Conservation (phyloP, 2,888 invertebrate genomes). For the Eurytoma adleriae region DNA sequence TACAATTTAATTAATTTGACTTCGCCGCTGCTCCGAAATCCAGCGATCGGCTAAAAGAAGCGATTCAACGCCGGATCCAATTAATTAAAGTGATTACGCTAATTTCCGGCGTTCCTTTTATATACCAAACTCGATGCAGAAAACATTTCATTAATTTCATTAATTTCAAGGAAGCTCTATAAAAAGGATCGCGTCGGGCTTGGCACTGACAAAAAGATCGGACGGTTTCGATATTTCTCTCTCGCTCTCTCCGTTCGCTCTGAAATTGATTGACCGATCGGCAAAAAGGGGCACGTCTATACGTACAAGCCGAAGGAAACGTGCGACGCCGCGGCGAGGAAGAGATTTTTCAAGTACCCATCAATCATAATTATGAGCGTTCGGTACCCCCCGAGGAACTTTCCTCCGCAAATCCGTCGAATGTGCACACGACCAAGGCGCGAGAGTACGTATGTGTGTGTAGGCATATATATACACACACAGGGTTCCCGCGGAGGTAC, state of each 20-base stretch:
- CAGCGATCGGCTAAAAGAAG: neutral
- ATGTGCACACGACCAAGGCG: neutral
- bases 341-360: slow-evolving; percentile 24
- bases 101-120: neutral
- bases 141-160: neutral
- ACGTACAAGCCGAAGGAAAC: too few relatives aligned
- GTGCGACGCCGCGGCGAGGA: neutral
- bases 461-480: too few relatives aligned
- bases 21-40: neutral
- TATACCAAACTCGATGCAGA: neutral
- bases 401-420: slow-evolving; percentile 20
- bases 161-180: too few relatives aligned
- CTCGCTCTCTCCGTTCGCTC: neutral
- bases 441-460: neutral
- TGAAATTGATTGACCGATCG: slow-evolving; percentile 1
- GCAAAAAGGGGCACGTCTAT: neutral
- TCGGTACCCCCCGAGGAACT: slow-evolving; percentile 11
- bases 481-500: neutral
- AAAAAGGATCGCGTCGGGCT: too few relatives aligned
- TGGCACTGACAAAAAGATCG: too few relatives aligned
- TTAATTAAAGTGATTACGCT: neutral
- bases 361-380: slow-evolving; percentile 35
- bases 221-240: neutral
- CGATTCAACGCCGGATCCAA: neutral
- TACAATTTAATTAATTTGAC: neutral